phyloP scores from a whole-genome alignment of 2,113 vertebrate genomes.

The Syngnathus scovelli region DNA sequence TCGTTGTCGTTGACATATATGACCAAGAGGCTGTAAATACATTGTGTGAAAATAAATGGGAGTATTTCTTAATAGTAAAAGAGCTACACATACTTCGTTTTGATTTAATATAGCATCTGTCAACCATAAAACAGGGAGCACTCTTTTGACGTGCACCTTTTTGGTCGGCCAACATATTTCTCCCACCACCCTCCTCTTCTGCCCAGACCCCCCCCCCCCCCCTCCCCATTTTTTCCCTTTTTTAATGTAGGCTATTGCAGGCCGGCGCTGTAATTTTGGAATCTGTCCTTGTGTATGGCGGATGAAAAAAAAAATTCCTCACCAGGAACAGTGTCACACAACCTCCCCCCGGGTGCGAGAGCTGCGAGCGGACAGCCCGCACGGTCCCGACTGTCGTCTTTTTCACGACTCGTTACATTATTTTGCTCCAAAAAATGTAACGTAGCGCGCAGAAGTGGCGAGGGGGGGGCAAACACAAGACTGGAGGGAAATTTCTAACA shows the following conservation, averaged over 20 bases:
- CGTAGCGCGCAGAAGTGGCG: conserved; percentile 33
- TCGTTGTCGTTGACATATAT: not conserved
- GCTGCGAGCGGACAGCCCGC: conserved; percentile 29
- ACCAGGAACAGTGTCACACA: conserved; percentile 55
- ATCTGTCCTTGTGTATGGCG: conserved; percentile 73
- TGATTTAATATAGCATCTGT: not conserved
- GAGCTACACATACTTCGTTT: no score
- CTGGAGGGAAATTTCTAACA: conserved; percentile 33
- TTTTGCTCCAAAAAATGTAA: conserved; percentile 51
- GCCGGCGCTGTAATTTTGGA: conserved; percentile 69
- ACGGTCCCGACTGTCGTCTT: conserved; percentile 26
- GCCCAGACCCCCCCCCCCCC: conserved; percentile 34
- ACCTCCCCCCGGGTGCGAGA: conserved; percentile 30
- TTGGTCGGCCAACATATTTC: conserved; percentile 46
- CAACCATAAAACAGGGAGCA: not conserved
- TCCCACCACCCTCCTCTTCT: conserved; percentile 19
- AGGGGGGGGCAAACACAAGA: conserved; percentile 13
- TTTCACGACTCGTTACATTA: conserved; percentile 15
- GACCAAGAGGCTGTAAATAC: not conserved
- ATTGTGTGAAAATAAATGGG: not conserved
- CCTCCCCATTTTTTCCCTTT: conserved; percentile 18
- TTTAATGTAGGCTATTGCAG: conserved; percentile 58
- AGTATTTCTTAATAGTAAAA: not conserved
- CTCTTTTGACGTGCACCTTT: conserved; percentile 37
- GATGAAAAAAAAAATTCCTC: conserved; percentile 63